Base-by-base conservation (phyloP, 2,888 invertebrate genomes). In the Dorcus parallelipipedus region DNA sequence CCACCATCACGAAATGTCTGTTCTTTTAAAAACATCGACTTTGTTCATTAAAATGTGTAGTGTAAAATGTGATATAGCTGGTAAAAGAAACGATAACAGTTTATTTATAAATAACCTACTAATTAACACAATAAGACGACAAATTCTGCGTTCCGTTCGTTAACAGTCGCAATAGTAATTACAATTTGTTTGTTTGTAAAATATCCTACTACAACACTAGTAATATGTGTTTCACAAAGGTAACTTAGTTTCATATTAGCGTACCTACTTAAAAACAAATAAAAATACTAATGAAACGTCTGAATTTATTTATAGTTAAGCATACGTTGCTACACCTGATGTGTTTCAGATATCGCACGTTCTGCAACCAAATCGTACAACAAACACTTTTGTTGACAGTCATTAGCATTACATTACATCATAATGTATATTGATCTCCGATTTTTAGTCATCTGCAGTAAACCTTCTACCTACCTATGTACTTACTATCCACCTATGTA, bases 51-150 rank as follows among this genome's bases (percentile, higher is more conserved):
- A 67, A 64, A 64, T 70, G 70, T 70, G 69, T 71, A 71, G 72
- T 71, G 69, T 71, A 67, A 68, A 69, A 67, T 71, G 72, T 72
- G 72, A 72, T 72, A 72, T 71, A 71, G 68, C 60, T 68, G 63
- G 67, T 69, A 69, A 69, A 65, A 64, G 59, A 63, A 63, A 56
- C 26, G 26, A 33, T 64, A 59, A 64, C 55, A 64, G 51, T 51
- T 51, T 58, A 49, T 56, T 61, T 14, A 14, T 14, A 14, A 14
- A 58, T 54, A 62, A 42, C 63, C 58, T 63, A 62, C 58, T 61
- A 61, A 61, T 60, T 59, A 64, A 64, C 59, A 65, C 58, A 62
- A 58, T 58, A 62, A 62, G 58, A 9, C 45, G 45, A 45, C 23
- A 45, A 45, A 20, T 14, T 20, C n/a, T 45, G 2, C 45, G 20